phyloP scores from a whole-genome alignment of 2,113 vertebrate species.

The Triplophysa tibetana region DNA sequence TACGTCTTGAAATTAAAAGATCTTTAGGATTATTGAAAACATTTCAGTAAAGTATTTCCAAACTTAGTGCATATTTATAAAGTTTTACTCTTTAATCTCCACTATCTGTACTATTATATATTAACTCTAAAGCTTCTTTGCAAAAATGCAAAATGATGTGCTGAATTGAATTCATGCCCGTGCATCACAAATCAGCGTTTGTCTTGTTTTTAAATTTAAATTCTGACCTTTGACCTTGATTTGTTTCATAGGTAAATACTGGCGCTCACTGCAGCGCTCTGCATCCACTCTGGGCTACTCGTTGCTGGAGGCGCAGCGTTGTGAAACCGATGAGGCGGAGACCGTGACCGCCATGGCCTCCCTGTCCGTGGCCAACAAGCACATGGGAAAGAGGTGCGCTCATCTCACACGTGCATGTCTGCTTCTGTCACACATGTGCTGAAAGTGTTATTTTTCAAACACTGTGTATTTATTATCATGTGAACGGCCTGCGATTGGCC shows the following conservation, averaged over 20 bases:
- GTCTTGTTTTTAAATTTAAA: too few relatives aligned
- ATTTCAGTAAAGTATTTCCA: too few relatives aligned
- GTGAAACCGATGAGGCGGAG: slow-evolving; percentile 90
- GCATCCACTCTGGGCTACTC: slow-evolving; percentile 84
- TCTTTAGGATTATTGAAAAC: too few relatives aligned
- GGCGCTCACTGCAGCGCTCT: slow-evolving; percentile 85
- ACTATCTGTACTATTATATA: too few relatives aligned
- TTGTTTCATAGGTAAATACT: slow-evolving; percentile 85
- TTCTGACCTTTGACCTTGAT: neutral
- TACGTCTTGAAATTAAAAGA: too few relatives aligned
- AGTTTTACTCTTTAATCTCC: too few relatives aligned
- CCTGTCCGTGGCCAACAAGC: slow-evolving; percentile 88
- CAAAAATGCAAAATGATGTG: too few relatives aligned
- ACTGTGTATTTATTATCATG: neutral
- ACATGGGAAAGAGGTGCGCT: slow-evolving; percentile 84
- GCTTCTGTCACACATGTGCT: neutral
- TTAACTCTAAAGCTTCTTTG: too few relatives aligned
- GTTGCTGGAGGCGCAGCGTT: slow-evolving; percentile 85
- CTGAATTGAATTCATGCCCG: too few relatives aligned
- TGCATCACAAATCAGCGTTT: too few relatives aligned
- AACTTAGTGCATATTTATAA: too few relatives aligned
- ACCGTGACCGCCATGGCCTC: slow-evolving; percentile 97
- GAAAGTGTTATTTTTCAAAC: neutral
- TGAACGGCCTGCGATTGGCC: neutral
- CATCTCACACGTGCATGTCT: neutral